A percentile compares a stretch with the other conserved stretches of the same genome.
Conservation (phyloP, 30 jellyfish, hydroid and myxozoan genomes). For the Turritopsis dohrnii region DNA sequence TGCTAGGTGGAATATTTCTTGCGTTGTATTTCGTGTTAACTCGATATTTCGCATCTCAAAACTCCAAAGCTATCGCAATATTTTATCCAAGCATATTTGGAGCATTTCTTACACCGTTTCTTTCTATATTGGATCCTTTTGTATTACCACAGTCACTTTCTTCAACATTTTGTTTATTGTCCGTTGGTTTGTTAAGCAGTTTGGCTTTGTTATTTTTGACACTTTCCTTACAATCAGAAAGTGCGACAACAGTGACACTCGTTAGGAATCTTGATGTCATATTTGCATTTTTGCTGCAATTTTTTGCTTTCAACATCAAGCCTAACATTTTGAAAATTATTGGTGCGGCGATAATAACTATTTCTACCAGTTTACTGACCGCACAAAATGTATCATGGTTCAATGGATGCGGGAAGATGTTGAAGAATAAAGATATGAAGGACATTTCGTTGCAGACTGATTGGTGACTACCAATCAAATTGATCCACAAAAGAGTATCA, state of each 20-base stretch:
- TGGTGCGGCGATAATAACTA: neutral
- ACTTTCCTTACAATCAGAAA: slow-evolving; percentile 50
- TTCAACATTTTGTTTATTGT: slow-evolving; percentile 22
- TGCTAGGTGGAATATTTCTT: slow-evolving; percentile 60
- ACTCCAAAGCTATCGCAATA: slow-evolving; percentile 8
- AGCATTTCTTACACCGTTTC: slow-evolving; percentile 30
- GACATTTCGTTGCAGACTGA: neutral
- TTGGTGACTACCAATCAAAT: neutral
- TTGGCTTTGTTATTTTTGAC: slow-evolving; percentile 48
- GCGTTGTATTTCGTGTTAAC: slow-evolving; percentile 64
- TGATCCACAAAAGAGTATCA: neutral
- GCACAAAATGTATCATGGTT: neutral
- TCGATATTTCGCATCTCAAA: slow-evolving; percentile 34
- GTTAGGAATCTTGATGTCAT: slow-evolving; percentile 72
- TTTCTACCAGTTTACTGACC: neutral
- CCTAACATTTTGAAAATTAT: slow-evolving; percentile 21
- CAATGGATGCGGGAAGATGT: neutral
- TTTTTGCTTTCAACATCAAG: slow-evolving; percentile 6
- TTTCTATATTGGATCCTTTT: neutral
- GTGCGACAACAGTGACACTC: slow-evolving; percentile 65
- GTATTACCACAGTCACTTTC: slow-evolving; percentile 47
- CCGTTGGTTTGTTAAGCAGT: slow-evolving; percentile 53
- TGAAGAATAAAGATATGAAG: neutral
- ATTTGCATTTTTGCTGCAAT: slow-evolving; percentile 56
- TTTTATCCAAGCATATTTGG: slow-evolving; percentile 74